Conservation (phyloP, 2,113 vertebrate genomes). For the Propithecus coquereli region DNA sequence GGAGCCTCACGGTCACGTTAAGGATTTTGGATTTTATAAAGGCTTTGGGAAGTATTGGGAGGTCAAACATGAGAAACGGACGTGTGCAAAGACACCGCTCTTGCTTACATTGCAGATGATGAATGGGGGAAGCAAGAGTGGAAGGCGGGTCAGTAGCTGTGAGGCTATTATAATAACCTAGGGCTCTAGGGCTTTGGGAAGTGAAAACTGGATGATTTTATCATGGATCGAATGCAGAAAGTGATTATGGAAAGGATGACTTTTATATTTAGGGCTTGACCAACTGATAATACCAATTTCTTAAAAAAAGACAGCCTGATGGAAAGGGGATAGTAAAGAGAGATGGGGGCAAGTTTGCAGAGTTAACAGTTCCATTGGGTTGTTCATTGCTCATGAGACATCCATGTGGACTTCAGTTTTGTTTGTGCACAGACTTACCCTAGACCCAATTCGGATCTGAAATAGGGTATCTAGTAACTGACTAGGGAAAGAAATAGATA, state of each 20-base stretch:
- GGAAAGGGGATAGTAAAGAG: background rate
- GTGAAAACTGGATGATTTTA: background rate
- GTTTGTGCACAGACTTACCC: background rate
- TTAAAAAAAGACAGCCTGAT: background rate
- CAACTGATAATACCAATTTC: background rate
- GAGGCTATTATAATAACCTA: background rate
- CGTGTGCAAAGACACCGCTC: background rate
- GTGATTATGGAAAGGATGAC: background rate
- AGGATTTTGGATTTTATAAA: background rate
- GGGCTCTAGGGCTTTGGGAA: background rate
- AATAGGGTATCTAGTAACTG: background rate
- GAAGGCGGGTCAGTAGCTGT: background rate
- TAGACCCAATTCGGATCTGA: background rate
- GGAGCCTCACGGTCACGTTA: background rate
- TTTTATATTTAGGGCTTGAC: background rate
- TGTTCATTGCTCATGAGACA: background rate
- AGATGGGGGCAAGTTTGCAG: rapidly evolving
- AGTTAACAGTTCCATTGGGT: background rate
- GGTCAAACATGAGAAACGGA: background rate
- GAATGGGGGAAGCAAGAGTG: background rate
- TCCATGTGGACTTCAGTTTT: background rate
- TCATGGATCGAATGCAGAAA: background rate
- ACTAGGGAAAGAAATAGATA: background rate
- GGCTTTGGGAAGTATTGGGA: background rate
- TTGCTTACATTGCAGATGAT: background rate